phyloP scores from a whole-genome alignment of 2,888 invertebrate genomes.

The Cerastis rubricosa region DNA sequence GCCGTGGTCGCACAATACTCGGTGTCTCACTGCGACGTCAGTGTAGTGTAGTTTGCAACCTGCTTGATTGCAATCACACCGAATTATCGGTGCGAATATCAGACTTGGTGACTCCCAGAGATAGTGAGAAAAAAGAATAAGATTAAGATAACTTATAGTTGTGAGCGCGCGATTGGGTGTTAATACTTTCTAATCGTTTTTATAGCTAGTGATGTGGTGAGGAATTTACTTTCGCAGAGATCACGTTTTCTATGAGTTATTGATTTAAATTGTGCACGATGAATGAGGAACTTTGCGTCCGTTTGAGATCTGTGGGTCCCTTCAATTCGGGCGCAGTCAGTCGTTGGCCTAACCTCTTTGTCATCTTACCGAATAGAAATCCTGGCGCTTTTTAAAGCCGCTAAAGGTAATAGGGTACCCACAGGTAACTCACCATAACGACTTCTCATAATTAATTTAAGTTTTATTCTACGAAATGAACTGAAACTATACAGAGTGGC shows the following conservation, averaged over 20 bases:
- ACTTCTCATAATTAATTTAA: neutral
- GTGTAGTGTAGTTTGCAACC: slow-evolving; percentile 78
- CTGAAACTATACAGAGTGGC: neutral
- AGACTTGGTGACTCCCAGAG: neutral
- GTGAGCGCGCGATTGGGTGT: slow-evolving; percentile 27
- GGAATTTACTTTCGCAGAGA: neutral
- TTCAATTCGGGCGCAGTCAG: neutral
- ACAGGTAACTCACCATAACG: no score
- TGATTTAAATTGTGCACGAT: slow-evolving; percentile 1
- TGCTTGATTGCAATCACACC: slow-evolving; percentile 78
- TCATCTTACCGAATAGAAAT: neutral
- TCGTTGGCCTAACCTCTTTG: neutral
- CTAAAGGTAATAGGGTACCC: neutral
- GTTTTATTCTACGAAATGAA: neutral
- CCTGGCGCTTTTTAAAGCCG: neutral
- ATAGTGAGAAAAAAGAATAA: neutral
- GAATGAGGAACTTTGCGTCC: neutral
- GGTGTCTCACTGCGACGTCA: slow-evolving; percentile 73
- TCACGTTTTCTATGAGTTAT: slow-evolving; percentile 1
- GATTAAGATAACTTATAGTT: slow-evolving; percentile 9
- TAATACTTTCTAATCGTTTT: slow-evolving; percentile 40
- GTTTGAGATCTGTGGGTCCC: neutral
- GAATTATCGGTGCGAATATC: slow-evolving; percentile 61
- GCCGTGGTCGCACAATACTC: slow-evolving; percentile 65
- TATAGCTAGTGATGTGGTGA: neutral